phyloP scores from a whole-genome alignment of 2,888 invertebrate genomes.

The Erebia epiphron region DNA sequence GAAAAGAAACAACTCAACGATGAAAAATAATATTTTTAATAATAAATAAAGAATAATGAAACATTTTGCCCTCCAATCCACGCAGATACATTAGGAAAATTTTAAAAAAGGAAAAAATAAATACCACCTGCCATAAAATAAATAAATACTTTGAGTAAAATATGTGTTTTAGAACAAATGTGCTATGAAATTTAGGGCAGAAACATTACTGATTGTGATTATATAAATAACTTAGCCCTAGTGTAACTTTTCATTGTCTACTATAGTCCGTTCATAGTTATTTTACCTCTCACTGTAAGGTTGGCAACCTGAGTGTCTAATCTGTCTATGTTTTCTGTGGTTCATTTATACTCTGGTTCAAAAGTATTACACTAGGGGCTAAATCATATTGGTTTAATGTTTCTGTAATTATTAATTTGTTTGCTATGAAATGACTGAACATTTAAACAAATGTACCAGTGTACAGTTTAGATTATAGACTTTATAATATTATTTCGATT shows the following conservation, averaged over 20 bases:
- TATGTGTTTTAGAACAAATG: constrained; percentile 32
- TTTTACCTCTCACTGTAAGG: not conserved
- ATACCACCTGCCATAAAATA: constrained; percentile 19
- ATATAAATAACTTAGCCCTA: not conserved
- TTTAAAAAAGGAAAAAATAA: constrained; percentile 49
- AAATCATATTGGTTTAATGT: not conserved
- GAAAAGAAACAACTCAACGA: constrained; percentile 31
- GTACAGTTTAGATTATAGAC: too few relatives aligned
- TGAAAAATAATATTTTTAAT: constrained; percentile 42
- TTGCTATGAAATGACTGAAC: constrained; percentile 3
- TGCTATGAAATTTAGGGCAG: constrained; percentile 42
- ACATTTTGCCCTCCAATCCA: constrained; percentile 64
- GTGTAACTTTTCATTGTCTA: not conserved
- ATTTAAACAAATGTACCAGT: not conserved
- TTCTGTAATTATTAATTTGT: constrained; percentile 4
- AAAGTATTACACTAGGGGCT: not conserved
- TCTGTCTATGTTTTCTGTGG: too few relatives aligned
- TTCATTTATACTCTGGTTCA: too few relatives aligned
- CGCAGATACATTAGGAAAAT: constrained; percentile 50
- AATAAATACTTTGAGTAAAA: constrained; percentile 19
- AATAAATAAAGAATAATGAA: constrained; percentile 36
- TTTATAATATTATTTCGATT: too few relatives aligned
- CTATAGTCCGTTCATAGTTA: too few relatives aligned
- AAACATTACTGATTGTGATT: not conserved
- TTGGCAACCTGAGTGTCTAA: too few relatives aligned